These are phyloP conservation scores for Mylabris phalerata DNA, from an alignment of 1,140 invertebrate genomes.

Conservation along the genomic window DNA sequence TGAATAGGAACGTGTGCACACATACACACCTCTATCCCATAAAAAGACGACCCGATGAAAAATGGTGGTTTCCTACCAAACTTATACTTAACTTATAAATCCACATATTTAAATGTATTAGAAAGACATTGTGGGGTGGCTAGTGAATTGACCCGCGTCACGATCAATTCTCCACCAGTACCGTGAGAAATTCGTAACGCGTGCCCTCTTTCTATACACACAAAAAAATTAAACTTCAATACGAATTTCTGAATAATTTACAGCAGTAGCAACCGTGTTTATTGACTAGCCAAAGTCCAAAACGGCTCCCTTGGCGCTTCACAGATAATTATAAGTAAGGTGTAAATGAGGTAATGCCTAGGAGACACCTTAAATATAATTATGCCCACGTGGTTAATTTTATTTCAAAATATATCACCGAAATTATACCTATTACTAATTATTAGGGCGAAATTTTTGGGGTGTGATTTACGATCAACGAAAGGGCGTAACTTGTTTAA, in stretches of 20 bases:
- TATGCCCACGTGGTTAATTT: conserved; percentile 15
- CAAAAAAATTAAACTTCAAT: too few species aligned
- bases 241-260: not conserved
- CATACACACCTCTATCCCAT: conserved; percentile 1
- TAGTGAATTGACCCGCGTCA: conserved; percentile 8
- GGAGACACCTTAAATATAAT: conserved; percentile 15
- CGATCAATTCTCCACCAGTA: not conserved
- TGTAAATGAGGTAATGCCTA: conserved; percentile 16
- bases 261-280: not conserved
- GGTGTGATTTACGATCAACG: conserved; percentile 3
- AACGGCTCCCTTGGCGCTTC: conserved; percentile 6
- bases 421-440: conserved; percentile 1
- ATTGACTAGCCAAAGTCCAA: conserved; percentile 7
- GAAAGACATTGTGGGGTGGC: conserved; percentile 6
- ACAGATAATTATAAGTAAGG: conserved; percentile 18
- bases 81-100: conserved; percentile 13
- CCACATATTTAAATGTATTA: conserved; percentile 2
- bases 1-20: conserved; percentile 8
- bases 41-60: conserved; percentile 1
- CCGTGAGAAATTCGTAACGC: conserved; percentile 5
- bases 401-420: conserved; percentile 15
- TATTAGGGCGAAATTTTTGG: conserved; percentile 3
- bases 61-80: conserved; percentile 4
- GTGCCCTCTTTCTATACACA: not conserved
- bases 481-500: not conserved